Conservation (phyloP, 2,113 vertebrate genomes). For the Pithys albifrons region DNA sequence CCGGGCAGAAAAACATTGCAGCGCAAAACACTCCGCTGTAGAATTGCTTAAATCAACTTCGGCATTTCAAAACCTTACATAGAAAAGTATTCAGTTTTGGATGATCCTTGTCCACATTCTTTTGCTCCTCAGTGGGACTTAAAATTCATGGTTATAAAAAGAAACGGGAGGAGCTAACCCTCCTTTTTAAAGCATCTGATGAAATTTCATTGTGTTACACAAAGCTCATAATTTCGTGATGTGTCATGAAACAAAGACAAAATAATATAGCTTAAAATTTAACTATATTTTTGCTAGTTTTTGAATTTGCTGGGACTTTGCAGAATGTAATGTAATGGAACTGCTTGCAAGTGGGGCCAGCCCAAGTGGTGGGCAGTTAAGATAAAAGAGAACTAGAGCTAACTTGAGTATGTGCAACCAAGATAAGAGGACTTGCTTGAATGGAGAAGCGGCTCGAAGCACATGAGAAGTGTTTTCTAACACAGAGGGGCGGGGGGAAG, state of each 20-base stretch:
- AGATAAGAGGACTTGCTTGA: no score
- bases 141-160: slow-evolving; percentile 10
- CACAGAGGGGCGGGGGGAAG: no score
- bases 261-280: no score
- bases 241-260: background rate
- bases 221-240: background rate
- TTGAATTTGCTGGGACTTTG: no score
- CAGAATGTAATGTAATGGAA: no score
- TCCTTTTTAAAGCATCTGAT: background rate
- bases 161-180: background rate
- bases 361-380: no score
- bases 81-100: slow-evolving; percentile 50
- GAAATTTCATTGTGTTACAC: slow-evolving; percentile 7
- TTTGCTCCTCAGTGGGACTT: background rate
- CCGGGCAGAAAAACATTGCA: background rate
- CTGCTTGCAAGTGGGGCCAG: no score
- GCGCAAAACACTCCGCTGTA: background rate
- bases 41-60: background rate
- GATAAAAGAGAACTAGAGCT: no score
- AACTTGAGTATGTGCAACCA: no score
- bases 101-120: background rate
- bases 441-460: no score
- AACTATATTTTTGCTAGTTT: no score
- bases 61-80: slow-evolving; percentile 59
- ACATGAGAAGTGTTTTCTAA: no score